phyloP scores from a whole-genome alignment of 1,140 invertebrate species.

The Bicyclus anynana region DNA sequence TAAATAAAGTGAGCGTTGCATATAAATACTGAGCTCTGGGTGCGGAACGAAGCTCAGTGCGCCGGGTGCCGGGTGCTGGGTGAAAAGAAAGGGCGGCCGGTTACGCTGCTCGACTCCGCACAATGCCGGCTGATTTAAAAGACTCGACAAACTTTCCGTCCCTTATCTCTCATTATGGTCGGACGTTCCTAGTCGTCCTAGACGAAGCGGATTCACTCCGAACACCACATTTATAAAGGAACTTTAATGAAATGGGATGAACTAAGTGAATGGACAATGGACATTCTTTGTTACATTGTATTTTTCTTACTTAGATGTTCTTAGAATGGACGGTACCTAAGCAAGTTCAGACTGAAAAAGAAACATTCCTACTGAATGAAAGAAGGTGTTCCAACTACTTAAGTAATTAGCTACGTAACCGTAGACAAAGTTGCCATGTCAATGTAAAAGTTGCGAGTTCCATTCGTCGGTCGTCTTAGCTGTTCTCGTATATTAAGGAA shows the following conservation, averaged over 20 bases:
- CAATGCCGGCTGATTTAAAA: conserved; percentile 64
- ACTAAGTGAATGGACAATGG: conserved; percentile 8
- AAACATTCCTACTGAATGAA: no score
- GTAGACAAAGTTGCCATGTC: neutral
- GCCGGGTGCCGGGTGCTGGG: conserved; percentile 44
- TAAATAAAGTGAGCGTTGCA: conserved; percentile 61
- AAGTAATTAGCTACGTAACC: neutral
- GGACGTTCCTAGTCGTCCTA: conserved; percentile 43
- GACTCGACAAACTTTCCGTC: conserved; percentile 51
- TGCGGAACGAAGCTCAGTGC: conserved; percentile 65
- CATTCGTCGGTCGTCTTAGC: no score
- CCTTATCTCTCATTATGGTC: conserved; percentile 63
- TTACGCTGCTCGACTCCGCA: conserved; percentile 50
- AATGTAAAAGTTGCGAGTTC: no score
- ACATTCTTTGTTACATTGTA: conserved; percentile 11
- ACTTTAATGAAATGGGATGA: conserved; percentile 41
- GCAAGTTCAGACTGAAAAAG: no score
- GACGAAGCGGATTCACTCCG: conserved; percentile 35
- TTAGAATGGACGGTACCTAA: no score
- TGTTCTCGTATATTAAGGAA: no score
- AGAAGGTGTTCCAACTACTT: no score
- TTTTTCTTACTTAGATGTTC: no score
- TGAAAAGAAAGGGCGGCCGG: conserved; percentile 48
- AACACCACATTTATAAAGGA: conserved; percentile 36
- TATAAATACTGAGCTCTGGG: conserved; percentile 52